Conservation (phyloP, 2,113 vertebrate species). For the Pangasianodon gigas region DNA sequence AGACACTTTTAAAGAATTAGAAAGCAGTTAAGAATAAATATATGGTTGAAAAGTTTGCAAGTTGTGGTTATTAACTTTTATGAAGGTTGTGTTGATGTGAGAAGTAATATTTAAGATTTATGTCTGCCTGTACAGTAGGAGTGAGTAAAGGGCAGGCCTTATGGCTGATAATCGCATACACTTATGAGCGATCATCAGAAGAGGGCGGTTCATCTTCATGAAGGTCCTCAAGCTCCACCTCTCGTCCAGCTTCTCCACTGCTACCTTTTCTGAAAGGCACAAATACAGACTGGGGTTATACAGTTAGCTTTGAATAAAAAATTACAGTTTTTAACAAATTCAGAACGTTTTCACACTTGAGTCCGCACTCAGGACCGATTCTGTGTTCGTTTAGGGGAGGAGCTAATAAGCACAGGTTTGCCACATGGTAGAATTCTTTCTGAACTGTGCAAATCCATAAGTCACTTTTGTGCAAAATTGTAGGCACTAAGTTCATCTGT, state of each 20-base stretch:
- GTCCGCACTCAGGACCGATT: background rate
- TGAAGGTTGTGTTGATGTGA: background rate
- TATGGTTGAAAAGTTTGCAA: background rate
- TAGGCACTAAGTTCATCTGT: background rate
- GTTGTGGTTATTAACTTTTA: background rate
- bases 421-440: background rate
- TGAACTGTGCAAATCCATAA: background rate
- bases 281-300: conserved; percentile 5
- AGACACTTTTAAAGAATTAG: background rate
- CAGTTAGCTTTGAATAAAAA: background rate
- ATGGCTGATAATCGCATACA: background rate
- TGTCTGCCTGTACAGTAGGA: background rate
- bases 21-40: background rate
- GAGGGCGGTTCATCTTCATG: conserved; percentile 74
- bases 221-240: conserved; percentile 77
- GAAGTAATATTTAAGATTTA: background rate
- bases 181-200: conserved; percentile 29
- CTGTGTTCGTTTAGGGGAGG: background rate
- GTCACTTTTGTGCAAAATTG: background rate
- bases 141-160: conserved; percentile 11
- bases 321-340: background rate
- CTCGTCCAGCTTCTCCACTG: conserved; percentile 72
- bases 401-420: background rate
- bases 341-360: background rate
- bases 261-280: conserved; percentile 71